Evolutionary conservation across 2,113 vertebrate species (phyloP).

Genomic region (Pelvicachromis taeniatus): DNA sequence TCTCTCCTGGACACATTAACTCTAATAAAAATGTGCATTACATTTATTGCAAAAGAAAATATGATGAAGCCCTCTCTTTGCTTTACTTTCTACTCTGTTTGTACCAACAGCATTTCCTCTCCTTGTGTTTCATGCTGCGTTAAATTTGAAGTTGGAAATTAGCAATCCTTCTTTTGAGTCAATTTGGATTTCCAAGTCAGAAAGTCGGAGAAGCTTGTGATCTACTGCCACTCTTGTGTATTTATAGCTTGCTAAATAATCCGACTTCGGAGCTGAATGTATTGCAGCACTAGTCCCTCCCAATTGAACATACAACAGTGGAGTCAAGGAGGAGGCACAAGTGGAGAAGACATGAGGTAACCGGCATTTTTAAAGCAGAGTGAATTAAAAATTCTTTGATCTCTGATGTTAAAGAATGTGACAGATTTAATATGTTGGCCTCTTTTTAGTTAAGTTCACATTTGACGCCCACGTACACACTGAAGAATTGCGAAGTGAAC

Average conservation of each 20-base stretch:
- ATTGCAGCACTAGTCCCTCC: not conserved
- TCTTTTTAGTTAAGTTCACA: not conserved
- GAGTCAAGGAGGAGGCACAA: fast-evolving
- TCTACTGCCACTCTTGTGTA: not conserved
- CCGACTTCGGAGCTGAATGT: not conserved
- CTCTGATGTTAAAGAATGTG: not conserved
- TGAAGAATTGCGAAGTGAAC: not conserved
- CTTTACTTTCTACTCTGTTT: not conserved
- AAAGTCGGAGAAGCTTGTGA: not conserved
- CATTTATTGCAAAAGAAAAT: not conserved
- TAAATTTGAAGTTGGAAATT: not conserved
- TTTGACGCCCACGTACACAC: not conserved
- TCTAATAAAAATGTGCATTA: too few species aligned
- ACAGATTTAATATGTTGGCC: not conserved
- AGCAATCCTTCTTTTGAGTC: not conserved
- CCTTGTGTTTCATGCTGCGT: not conserved
- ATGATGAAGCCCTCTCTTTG: fast-evolving
- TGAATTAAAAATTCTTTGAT: not conserved
- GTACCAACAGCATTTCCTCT: not conserved
- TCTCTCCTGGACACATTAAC: not conserved
- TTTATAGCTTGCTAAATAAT: not conserved
- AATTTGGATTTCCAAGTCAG: not conserved
- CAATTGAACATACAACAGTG: fast-evolving
- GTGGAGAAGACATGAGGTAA: not conserved
- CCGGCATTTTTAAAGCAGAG: not conserved